Conservation (phyloP, 2,888 invertebrate species). For the Rotaria socialis region DNA sequence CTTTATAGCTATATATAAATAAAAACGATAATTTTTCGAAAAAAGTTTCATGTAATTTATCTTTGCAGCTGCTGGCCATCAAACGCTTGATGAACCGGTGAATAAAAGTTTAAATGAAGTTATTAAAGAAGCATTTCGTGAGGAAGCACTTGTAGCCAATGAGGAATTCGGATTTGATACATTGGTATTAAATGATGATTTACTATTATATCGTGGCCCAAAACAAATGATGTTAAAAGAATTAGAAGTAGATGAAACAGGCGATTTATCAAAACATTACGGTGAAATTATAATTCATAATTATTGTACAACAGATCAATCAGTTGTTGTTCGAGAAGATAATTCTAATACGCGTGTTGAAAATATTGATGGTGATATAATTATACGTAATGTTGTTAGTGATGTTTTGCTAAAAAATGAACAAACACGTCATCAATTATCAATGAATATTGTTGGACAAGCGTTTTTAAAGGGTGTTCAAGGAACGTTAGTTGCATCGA, state of each 20-base stretch:
- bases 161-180: constrained; percentile 14
- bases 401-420: constrained; percentile 15
- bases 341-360: not conserved
- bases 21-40: not conserved
- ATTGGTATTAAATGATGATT: constrained; percentile 26
- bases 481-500: constrained; percentile 40
- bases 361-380: constrained; percentile 22
- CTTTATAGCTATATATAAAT: too few relatives aligned
- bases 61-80: constrained; percentile 28
- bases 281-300: constrained; percentile 34
- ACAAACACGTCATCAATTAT: constrained; percentile 13
- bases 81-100: not conserved
- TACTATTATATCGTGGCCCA: constrained; percentile 29
- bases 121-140: constrained; percentile 8
- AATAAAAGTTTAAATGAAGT: constrained; percentile 30
- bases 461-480: constrained; percentile 42
- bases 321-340: constrained; percentile 15
- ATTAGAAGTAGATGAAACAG: constrained; percentile 23
- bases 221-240: constrained; percentile 33
- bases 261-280: not conserved
- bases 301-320: not conserved
- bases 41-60: too few relatives aligned
- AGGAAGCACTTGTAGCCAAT: not conserved
- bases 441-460: constrained; percentile 45
- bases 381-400: constrained; percentile 29